Conservation (phyloP, 2,888 invertebrate species). For the Steinernema scapterisci region DNA sequence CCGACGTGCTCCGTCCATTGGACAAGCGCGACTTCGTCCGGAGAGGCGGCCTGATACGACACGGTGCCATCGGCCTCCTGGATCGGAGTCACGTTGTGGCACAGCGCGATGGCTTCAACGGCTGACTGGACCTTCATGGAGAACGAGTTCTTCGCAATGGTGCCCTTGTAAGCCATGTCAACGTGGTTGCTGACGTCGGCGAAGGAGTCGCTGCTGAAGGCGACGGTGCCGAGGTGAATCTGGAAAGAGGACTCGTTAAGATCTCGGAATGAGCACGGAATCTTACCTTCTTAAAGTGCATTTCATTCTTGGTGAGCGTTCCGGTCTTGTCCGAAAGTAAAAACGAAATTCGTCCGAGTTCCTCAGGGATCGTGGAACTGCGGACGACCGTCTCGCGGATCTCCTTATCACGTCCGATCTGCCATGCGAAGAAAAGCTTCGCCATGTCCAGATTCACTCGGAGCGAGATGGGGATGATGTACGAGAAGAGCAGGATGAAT, state of each 20-base stretch:
- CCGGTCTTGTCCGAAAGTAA: constrained; percentile 98
- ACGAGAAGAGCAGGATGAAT: constrained; percentile 94
- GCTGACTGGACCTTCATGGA: constrained; percentile 60
- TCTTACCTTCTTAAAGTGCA: constrained; percentile 73
- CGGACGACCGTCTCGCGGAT: constrained; percentile 93
- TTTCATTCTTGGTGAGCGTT: constrained; percentile 96
- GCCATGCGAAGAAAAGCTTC: constrained; percentile 86
- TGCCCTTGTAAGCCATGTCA: constrained; percentile 59
- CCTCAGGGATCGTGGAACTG: constrained; percentile 97
- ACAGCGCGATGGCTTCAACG: constrained; percentile 87
- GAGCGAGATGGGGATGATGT: constrained; percentile 96
- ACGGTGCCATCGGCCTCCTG: constrained; percentile 74
- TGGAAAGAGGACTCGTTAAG: constrained; percentile 24
- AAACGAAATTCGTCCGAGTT: constrained; percentile 92
- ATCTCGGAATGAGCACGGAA: no score
- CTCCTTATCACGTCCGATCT: constrained; percentile 88
- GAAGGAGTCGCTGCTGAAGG: constrained; percentile 84
- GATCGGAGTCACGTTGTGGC: constrained; percentile 98
- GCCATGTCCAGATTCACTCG: constrained; percentile 98
- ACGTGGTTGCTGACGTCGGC: constrained; percentile 74
- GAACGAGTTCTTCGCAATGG: constrained; percentile 58
- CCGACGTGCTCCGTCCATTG: constrained; percentile 79
- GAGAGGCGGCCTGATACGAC: constrained; percentile 78
- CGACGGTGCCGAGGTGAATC: constrained; percentile 88
- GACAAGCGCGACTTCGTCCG: constrained; percentile 79